These are phyloP conservation scores for Engraulis encrasicolus DNA, from an alignment of 2,113 vertebrate species.

Conservation along the genomic window DNA sequence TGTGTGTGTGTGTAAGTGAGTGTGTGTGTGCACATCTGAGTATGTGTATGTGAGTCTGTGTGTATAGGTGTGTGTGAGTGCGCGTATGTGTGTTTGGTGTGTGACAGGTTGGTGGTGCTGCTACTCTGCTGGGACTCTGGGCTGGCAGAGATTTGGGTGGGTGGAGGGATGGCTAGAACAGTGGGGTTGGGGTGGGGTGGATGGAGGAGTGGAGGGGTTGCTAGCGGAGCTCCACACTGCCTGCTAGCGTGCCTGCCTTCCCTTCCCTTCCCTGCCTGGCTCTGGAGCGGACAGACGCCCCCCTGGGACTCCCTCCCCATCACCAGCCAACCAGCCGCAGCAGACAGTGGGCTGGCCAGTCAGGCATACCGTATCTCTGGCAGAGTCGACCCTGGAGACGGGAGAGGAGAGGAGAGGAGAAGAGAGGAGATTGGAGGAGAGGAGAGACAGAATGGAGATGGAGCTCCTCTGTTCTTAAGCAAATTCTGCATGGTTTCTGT, in stretches of 20 bases:
- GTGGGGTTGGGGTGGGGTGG: background rate
- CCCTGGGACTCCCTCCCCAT: background rate
- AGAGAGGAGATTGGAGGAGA: no score
- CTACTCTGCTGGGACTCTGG: no score
- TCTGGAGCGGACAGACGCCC: background rate
- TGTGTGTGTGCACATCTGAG: no score
- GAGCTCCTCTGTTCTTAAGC: background rate
- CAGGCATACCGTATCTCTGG: slow-evolving; percentile 7
- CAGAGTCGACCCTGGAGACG: background rate
- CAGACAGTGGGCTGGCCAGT: background rate
- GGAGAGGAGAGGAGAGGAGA: background rate
- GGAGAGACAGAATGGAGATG: no score
- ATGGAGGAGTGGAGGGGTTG: background rate
- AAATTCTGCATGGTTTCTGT: background rate
- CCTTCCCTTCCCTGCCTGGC: no score
- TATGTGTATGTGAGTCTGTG: no score
- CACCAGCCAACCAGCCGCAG: background rate
- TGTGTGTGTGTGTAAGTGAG: no score
- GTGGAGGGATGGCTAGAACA: no score
- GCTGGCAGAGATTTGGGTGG: no score
- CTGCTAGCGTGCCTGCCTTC: background rate
- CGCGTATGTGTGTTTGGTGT: no score
- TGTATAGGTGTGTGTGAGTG: no score
- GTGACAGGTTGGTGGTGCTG: no score
- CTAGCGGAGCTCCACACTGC: background rate